Base-by-base conservation (phyloP, 1,140 invertebrate species). In the Scaptomyza pallida region DNA sequence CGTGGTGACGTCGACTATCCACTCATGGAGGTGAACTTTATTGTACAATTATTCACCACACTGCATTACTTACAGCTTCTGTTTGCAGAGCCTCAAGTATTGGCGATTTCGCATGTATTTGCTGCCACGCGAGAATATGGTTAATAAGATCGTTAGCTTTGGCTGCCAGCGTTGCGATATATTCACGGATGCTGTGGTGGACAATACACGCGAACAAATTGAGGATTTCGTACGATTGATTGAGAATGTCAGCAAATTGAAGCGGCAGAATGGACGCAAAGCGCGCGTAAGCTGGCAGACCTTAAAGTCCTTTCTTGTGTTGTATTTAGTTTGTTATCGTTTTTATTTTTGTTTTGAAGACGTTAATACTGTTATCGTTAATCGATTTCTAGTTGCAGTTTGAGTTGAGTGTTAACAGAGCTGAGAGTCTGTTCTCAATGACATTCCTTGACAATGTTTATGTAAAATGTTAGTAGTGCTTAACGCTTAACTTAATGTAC, bases 91-190 rank as follows among this genome's bases (percentile, higher is more conserved):
- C 9, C 92, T 98, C 1, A 99, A 99, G 93, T 99, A 96, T 91
- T 99, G 98, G 98, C 93, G 98, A 70, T 97, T 98, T 91, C 93
- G 98, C 21, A 95, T 99, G 72, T 95, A 97, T 70, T 89, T 99
- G 5, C 89, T 99, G 43, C 98, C 98, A 2, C 90, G 95, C 5
- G 93, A 94, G 70, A 96, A 95, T 88, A 91, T 93, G 16, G 96
- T 95, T 1, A 95, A 94, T 73, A 94, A 94, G 85, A 96, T 96
- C 43, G 90, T 95, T 1, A 94, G 95, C 16, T 88, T 93, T 35
- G 95, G 94, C 12, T 93, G 93, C 2, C 92, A 93, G 33, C 94
- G 95, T 71, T 97, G 96, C 89, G 97, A 98, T 91, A 95, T 98
- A 45, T 98, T 98, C 85, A 92, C 92, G 0, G 90, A 91, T 16